Evolutionary conservation across 92 coral and sea anemone genomes (phyloP).

Genomic region (Palythoa grandiflora): DNA sequence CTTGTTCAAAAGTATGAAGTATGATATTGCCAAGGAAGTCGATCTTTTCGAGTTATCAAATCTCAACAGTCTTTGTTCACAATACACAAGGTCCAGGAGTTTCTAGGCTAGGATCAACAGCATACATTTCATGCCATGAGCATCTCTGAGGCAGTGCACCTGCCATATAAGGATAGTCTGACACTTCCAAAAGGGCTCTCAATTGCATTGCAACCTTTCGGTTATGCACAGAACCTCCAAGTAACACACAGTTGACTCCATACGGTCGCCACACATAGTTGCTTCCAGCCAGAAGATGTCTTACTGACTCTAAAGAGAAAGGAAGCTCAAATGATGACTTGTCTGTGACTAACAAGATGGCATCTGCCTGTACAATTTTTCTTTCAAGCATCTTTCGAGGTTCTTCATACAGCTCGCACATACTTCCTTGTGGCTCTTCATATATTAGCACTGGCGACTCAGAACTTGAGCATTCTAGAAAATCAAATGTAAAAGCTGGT

Average conservation of each 20-base stretch:
- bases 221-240: conserved; percentile 98
- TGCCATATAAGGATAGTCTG: conserved; percentile 96
- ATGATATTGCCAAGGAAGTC: background rate
- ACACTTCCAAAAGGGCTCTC: conserved; percentile 89
- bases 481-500: background rate
- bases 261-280: conserved; percentile 95
- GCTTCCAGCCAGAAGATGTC: conserved; percentile 77
- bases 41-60: background rate
- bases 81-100: conserved; percentile 99
- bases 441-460: conserved; percentile 71
- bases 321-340: conserved; percentile 87
- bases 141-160: conserved; percentile 95
- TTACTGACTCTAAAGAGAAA: conserved; percentile 78
- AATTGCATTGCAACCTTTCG: conserved; percentile 95
- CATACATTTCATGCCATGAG: conserved; percentile 97
- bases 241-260: conserved; percentile 94
- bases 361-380: conserved; percentile 93
- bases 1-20: background rate
- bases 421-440: conserved; percentile 81
- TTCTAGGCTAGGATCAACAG: conserved; percentile 97
- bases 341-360: conserved; percentile 92
- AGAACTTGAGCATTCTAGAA: conserved; percentile 70
- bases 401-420: conserved; percentile 81
- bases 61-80: conserved; percentile 54
- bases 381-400: conserved; percentile 83